Base-by-base conservation (phyloP, 2,888 invertebrate genomes). In the Eupithecia subumbrata region DNA sequence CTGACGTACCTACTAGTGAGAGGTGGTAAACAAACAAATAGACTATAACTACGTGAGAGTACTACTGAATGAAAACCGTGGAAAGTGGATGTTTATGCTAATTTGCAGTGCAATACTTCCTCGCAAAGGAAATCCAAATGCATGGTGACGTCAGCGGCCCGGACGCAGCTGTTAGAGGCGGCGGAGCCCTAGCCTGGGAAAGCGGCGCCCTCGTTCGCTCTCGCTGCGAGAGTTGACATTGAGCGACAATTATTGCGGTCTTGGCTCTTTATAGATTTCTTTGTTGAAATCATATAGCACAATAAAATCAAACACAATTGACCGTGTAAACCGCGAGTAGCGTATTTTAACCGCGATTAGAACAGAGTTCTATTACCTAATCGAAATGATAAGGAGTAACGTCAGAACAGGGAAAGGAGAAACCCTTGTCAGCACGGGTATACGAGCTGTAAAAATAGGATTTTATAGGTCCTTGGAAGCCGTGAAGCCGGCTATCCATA, bases 161-260 rank as follows among this genome's bases (percentile, higher is more conserved):
- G 86, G 86, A 85, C 84, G 85, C 87, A 85, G 85, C 86, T 84
- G 87, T 83, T 84, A 79, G 76, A 72, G 74, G 74, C 69, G 75
- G 73, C 71, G 74, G 78, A 79, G 82, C 84, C 84, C 85, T 82
- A 82, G 86, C 87, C 88, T 90, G 90, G 92, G 92, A 92, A 91
- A 89, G 83, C 83, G 85, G 79, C 87, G 87, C 88, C 89, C 89
- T 84, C 85, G 83, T 82, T 77, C 79, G 77, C 85, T 85, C 85
- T 83, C 85, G 81, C 82, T 78, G 79, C 80, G 79, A 81, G 80
- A 77, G 75, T 72, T 83, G 89, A 86, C 88, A 90, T 89, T 89
- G 88, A 86, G 87, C 87, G 85, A 83, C 89, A 87, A 88, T 60
- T 60, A 88, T 87, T 88, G 85, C 85, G 87, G 90, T 89, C 88